Percentiles rank a stretch among this genome's conserved stretches.
These are phyloP conservation scores for Taenioides sp. DNA, from an alignment of 2,797 vertebrate genomes.

Conservation along the genomic window DNA sequence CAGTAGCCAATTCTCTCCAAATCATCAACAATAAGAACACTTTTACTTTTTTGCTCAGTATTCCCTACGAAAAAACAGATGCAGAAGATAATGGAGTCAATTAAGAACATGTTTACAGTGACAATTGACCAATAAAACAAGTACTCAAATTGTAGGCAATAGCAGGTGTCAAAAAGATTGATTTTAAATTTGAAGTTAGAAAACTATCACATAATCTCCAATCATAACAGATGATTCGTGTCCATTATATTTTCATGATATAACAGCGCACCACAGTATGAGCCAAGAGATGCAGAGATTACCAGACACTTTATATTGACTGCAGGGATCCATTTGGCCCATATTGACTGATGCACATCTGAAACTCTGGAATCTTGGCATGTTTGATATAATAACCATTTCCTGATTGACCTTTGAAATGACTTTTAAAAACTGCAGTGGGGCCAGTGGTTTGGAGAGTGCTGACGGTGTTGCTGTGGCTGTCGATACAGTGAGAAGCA, in stretches of 20 bases:
- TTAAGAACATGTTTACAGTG: not conserved
- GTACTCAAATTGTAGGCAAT: not conserved
- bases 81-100: not conserved
- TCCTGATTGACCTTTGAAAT: slow-evolving; percentile 38
- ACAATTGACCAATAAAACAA: not conserved
- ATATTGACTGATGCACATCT: slow-evolving; percentile 15
- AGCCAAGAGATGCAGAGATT: not conserved
- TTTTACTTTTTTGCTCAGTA: not conserved
- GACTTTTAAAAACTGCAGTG: slow-evolving; percentile 25
- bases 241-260: not conserved
- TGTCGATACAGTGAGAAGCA: slow-evolving; percentile 19
- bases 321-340: slow-evolving; percentile 10
- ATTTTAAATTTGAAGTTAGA: not conserved
- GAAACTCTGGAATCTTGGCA: slow-evolving; percentile 30
- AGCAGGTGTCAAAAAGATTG: not conserved
- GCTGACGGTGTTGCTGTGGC: slow-evolving; percentile 25
- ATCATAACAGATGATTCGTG: not conserved
- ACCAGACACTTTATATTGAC: not conserved
- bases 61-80: not conserved
- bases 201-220: not conserved
- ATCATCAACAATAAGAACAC: not conserved
- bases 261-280: not conserved
- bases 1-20: not conserved
- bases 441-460: slow-evolving; percentile 24
- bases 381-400: slow-evolving; percentile 27